Percentiles rank a stretch among this genome's conserved stretches.
Evolutionary conservation across 2,888 invertebrate species (phyloP).

Genomic region (Autographa gamma): DNA sequence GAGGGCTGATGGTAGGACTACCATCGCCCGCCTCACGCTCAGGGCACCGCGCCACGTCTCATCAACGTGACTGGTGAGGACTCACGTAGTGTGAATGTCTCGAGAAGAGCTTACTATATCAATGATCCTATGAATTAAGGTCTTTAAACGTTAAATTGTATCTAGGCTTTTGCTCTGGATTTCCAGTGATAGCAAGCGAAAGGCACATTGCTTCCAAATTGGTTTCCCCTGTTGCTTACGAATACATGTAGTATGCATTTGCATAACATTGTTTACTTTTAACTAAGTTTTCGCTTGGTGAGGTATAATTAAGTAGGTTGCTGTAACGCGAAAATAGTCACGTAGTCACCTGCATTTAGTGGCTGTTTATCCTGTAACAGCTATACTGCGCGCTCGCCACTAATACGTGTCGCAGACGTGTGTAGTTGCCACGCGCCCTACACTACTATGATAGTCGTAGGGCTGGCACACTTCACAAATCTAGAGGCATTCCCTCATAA

Average conservation of each 20-base stretch:
- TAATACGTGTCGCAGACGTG: conserved; percentile 39
- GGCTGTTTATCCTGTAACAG: conserved; percentile 50
- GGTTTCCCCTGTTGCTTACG: conserved; percentile 23
- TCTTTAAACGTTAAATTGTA: background rate
- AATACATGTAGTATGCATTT: conserved; percentile 17
- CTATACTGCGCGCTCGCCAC: conserved; percentile 11
- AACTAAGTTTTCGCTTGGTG: conserved; percentile 8
- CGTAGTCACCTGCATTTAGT: conserved; percentile 41
- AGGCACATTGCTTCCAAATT: conserved; percentile 19
- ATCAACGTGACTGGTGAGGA: too few relatives aligned
- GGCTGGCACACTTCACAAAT: conserved; percentile 8
- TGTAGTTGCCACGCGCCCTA: conserved; percentile 29
- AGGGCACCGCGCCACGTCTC: too few relatives aligned
- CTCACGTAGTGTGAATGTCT: too few relatives aligned
- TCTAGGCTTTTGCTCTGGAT: background rate
- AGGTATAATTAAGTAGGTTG: conserved; percentile 30
- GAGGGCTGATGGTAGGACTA: too few relatives aligned
- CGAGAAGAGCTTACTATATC: too few relatives aligned
- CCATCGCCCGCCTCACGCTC: too few relatives aligned
- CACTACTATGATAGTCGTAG: conserved; percentile 9
- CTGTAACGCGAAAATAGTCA: conserved; percentile 52
- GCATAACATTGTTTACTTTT: conserved; percentile 11
- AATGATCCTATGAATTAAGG: too few relatives aligned
- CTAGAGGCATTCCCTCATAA: background rate
- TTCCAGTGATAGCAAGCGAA: conserved; percentile 9